Evolutionary conservation across 2,797 vertebrate species (phyloP).

Genomic region (Bovichtus variegatus): DNA sequence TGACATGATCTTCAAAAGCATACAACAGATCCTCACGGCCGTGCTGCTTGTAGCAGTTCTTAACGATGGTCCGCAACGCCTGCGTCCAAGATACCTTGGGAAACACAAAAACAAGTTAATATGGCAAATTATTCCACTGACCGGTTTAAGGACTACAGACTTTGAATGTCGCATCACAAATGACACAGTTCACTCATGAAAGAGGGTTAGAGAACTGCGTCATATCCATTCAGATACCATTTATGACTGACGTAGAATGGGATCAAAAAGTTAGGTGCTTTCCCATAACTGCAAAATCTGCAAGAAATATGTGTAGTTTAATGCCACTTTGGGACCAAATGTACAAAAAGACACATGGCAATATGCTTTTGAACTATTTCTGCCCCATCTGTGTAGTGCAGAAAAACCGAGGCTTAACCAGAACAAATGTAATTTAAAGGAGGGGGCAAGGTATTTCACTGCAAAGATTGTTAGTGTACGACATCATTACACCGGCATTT

Average conservation of each 20-base stretch:
- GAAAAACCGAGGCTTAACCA: not conserved
- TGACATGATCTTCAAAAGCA: slow-evolving; percentile 95
- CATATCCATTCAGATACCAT: not conserved
- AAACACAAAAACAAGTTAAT: not conserved
- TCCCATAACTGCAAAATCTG: too few relatives aligned
- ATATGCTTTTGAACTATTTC: not conserved
- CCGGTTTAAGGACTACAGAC: not conserved
- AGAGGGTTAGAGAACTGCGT: not conserved
- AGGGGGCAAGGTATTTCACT: not conserved
- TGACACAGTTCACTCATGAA: not conserved
- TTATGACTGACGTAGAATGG: not conserved
- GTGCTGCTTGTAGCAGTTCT: slow-evolving; percentile 99
- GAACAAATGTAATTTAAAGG: not conserved
- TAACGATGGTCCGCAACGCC: slow-evolving; percentile 95
- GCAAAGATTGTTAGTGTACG: not conserved
- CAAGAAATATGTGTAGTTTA: too few relatives aligned
- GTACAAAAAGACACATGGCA: not conserved
- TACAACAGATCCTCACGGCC: slow-evolving; percentile 96
- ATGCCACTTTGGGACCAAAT: not conserved
- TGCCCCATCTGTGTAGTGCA: not conserved
- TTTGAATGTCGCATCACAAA: not conserved
- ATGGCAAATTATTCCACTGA: not conserved
- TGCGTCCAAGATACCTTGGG: slow-evolving; percentile 98
- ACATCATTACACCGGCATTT: not conserved
- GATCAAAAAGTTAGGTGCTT: not conserved